Conservation (phyloP, 2,888 invertebrate genomes). For the Noctua comes region DNA sequence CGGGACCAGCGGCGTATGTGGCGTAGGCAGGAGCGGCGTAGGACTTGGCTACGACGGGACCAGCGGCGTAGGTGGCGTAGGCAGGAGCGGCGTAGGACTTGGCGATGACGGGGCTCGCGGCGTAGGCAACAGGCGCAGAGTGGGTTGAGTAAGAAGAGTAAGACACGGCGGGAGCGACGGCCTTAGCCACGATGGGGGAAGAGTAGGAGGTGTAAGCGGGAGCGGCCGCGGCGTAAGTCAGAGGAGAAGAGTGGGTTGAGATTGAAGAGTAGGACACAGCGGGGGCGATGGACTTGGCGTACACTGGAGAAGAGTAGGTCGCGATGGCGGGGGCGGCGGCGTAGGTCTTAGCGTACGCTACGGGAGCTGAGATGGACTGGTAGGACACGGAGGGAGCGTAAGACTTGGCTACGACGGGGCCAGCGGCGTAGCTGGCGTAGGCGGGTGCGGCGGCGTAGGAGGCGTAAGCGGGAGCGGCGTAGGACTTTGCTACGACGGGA, state of each 20-base stretch:
- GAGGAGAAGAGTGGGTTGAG: slow-evolving; percentile 82
- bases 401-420: slow-evolving; percentile 69
- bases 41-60: slow-evolving; percentile 83
- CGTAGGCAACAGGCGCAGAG: slow-evolving; percentile 67
- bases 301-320: slow-evolving; percentile 72
- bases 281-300: slow-evolving; percentile 80
- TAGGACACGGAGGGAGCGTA: slow-evolving; percentile 77
- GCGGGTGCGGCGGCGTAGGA: slow-evolving; percentile 74
- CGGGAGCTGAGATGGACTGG: slow-evolving; percentile 77
- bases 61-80: slow-evolving; percentile 63
- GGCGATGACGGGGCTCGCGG: slow-evolving; percentile 68
- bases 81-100: slow-evolving; percentile 53
- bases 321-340: slow-evolving; percentile 67
- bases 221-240: slow-evolving; percentile 79
- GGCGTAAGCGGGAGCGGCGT: slow-evolving; percentile 66
- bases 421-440: slow-evolving; percentile 66
- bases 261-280: slow-evolving; percentile 78
- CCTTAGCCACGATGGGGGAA: slow-evolving; percentile 80
- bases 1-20: slow-evolving; percentile 64
- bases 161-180: slow-evolving; percentile 56
- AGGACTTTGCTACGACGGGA: slow-evolving; percentile 80
- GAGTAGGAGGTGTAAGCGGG: slow-evolving; percentile 65
- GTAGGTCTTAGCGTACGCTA: slow-evolving; percentile 74
- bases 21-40: slow-evolving; percentile 63
- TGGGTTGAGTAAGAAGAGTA: slow-evolving; percentile 57